Evolutionary conservation across 1,140 invertebrate genomes (phyloP).

Genomic region (Leptinotarsa texana): DNA sequence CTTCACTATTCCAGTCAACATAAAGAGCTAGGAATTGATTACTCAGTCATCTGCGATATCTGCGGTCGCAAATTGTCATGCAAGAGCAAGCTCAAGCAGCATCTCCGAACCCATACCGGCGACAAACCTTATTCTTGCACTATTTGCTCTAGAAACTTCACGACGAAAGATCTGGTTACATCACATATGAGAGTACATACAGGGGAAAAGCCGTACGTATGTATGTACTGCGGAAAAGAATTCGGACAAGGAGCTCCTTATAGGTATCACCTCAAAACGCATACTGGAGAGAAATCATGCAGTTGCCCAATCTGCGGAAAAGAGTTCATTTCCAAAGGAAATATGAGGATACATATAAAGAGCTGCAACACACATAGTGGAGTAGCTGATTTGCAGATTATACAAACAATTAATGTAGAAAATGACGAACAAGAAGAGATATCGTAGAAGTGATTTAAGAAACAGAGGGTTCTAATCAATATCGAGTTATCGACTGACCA

Average conservation of each 20-base stretch:
- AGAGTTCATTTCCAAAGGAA: constrained; percentile 50
- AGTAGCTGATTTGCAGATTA: neutral
- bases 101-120: constrained; percentile 51
- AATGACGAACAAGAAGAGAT: neutral
- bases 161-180: constrained; percentile 48
- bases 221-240: constrained; percentile 46
- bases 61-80: constrained; percentile 78
- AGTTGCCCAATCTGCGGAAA: constrained; percentile 58
- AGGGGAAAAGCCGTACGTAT: constrained; percentile 41
- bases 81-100: constrained; percentile 69
- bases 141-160: constrained; percentile 48
- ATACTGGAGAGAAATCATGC: constrained; percentile 60
- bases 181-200: constrained; percentile 46
- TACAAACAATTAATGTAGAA: neutral
- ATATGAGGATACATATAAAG: constrained; percentile 42
- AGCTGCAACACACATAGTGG: constrained; percentile 15
- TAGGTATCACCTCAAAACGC: constrained; percentile 65
- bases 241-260: constrained; percentile 60
- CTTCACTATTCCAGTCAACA: constrained; percentile 50
- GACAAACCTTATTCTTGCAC: constrained; percentile 51
- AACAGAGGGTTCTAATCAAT: no score
- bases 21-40: constrained; percentile 38
- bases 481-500: no score
- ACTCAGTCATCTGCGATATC: constrained; percentile 64
- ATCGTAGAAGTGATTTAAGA: neutral